Base-by-base conservation (phyloP, 53 echinoderm and acorn worm genomes). In the Patiria pectinifera region DNA sequence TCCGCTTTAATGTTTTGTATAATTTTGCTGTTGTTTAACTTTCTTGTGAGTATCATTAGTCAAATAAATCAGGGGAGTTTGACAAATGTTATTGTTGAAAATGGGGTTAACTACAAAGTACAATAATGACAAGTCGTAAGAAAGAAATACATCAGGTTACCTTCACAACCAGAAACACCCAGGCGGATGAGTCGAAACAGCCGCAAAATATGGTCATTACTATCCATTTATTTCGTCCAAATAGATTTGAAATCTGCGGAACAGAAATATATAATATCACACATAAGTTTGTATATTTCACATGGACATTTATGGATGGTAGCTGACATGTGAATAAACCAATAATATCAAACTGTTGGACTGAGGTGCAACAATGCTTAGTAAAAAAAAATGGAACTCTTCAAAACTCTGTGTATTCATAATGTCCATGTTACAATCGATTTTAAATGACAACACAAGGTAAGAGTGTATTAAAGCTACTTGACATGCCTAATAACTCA, bases 151-250 rank as follows among this genome's bases (percentile, higher is more conserved):
- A 21, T 35, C 35, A 69, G 58, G 66, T 95, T 89, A 97, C 97
- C 95, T 96, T 97, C 21, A 97, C 93, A 21, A 96, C 75, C 48
- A 97, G 93, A 94, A 97, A 96, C 2, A 97, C 94, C 25, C 96
- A 92, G 6, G 97, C 92, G 13, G 97, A 97, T 3, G 97, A 97
- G 69, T 97, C 97, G 84, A 96, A 97, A 11, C 94, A 92, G 13
- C 96, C 97, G 82, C 95, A 93, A 19, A 97, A 85, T 61, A 95
- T 14, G 11, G 97, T 95, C 83, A 97, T 93, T 0, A 97, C 82
- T n/a, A 96, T 95, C 62, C 94, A 94, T 83, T 96, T 96, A 35
- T 92, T 85, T 66, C 93, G 89, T 15, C 96, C 97, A 91, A 97
- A 97, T 9, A 97, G 91, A 82, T 96, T 97, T 49, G 95, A 95